Percentiles rank a stretch among this genome's conserved stretches.
Evolutionary conservation across 2,888 invertebrate species (phyloP).

Genomic region (Thymelicus sylvestris): DNA sequence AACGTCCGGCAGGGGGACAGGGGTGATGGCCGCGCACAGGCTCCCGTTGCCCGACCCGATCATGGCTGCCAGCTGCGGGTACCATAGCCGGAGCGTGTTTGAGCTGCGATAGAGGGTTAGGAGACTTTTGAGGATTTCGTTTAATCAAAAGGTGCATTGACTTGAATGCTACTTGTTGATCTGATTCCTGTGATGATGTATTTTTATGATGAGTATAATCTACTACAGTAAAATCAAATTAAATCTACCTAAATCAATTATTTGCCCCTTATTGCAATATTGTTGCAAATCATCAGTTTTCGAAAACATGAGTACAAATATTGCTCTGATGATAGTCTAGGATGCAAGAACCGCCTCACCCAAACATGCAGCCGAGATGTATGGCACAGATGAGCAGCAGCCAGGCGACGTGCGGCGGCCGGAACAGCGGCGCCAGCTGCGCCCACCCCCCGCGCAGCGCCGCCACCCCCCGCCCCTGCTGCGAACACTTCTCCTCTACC

Average conservation of each 20-base stretch:
- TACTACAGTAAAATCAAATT: no score
- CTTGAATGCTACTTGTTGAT: no score
- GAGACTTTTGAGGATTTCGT: no score
- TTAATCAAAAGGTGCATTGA: no score
- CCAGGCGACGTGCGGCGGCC: slow-evolving; percentile 84
- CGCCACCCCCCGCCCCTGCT: slow-evolving; percentile 69
- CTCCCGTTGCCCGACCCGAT: slow-evolving; percentile 70
- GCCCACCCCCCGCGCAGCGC: slow-evolving; percentile 84
- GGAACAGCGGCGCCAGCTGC: slow-evolving; percentile 88
- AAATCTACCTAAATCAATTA: no score
- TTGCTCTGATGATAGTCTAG: background rate
- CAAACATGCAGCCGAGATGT: slow-evolving; percentile 72
- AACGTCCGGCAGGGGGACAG: slow-evolving; percentile 42
- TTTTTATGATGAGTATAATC: no score
- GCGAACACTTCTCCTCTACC: slow-evolving; percentile 66
- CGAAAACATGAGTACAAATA: no score
- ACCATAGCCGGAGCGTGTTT: slow-evolving; percentile 93
- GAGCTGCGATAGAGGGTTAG: slow-evolving; percentile 71
- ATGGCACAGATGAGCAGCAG: slow-evolving; percentile 85
- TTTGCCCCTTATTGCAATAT: background rate
- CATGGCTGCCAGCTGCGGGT: slow-evolving; percentile 93
- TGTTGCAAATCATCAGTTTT: background rate
- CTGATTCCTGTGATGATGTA: no score
- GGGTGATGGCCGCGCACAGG: slow-evolving; percentile 71
- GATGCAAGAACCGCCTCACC: slow-evolving; percentile 50